A percentile compares a stretch with the other conserved stretches of the same genome.
Evolutionary conservation across 64 coral and sea anemone genomes (phyloP).

Genomic region (Porites lutea): DNA sequence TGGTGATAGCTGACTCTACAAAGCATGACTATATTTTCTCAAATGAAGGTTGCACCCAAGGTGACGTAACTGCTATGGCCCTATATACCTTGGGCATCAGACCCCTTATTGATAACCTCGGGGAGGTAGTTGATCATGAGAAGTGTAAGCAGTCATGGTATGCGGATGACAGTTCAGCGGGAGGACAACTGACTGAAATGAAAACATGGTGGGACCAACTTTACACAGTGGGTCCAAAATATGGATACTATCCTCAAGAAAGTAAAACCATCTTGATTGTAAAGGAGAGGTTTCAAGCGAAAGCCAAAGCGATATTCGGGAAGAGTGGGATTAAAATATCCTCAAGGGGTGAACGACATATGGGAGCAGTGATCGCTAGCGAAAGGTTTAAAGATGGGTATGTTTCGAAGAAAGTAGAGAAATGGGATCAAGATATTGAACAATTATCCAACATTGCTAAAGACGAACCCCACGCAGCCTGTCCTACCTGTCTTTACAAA

Average conservation of each 20-base stretch:
- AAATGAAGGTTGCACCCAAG: too few relatives aligned
- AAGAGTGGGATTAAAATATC: conserved; percentile 1
- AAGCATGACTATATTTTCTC: neutral
- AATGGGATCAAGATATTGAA: neutral
- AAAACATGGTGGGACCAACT: conserved; percentile 2
- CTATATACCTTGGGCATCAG: neutral
- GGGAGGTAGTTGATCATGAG: conserved; percentile 3
- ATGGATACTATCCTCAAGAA: neutral
- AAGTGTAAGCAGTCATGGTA: neutral
- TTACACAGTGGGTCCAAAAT: neutral
- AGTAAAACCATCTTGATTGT: conserved; percentile 9
- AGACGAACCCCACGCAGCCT: neutral
- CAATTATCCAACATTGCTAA: neutral
- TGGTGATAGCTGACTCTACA: neutral
- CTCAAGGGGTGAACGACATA: conserved; percentile 7
- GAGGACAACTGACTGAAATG: neutral
- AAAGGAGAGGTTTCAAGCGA: conserved; percentile 3
- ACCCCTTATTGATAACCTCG: neutral
- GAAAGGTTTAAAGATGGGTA: too few relatives aligned
- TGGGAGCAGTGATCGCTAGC: neutral
- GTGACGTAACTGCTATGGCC: neutral
- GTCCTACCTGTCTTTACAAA: too few relatives aligned
- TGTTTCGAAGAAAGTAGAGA: too few relatives aligned
- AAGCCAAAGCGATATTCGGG: neutral
- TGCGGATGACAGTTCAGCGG: neutral